Evolutionary conservation across 1,140 invertebrate species (phyloP), one percentile per base, ranked within the genome.

Genomic region (Bombus difficillimus): DNA sequence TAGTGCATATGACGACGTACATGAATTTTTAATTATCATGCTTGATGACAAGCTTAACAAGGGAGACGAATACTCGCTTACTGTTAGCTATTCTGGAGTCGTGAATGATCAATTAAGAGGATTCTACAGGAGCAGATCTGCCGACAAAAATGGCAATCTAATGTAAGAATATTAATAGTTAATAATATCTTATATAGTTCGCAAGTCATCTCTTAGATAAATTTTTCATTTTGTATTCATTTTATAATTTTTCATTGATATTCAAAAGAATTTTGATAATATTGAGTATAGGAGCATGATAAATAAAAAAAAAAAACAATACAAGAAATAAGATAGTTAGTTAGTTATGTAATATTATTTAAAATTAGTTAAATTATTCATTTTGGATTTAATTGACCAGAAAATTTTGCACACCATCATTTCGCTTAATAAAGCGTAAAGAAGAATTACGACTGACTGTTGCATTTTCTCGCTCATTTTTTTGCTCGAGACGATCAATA

Each of bases 41-140:
- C 68, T 88, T 2, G 0, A 5, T 0, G 6, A 62, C 0, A 0
- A 25, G 1, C 57, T 22, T 1, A 18, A 3, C 0, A 3, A 4
- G 5, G 25, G 0, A 18, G 72, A 47, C 0, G 6, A 6, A 10
- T 89, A 90, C 39, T 8, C 1, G 0, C 74, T 93, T 18, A 62
- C 0, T 8, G n/a, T 93, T 13, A 9, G 34, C 2, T 92, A 79
- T 25, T 47, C 0, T 6, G 92, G 87, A 22, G 28, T 1, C 4
- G 71, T 92, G 37, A 87, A 88, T 39, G 64, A 92, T 15, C 3
- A 87, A 2, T 32, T 84, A 18, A 73, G 34, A 73, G 92, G 92
- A 76, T 92, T 91, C 37, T 92, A 92, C 41, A 86, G 73, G 68
- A 90, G 86, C 75, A 89, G 53, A n/a, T 93, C 92, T 57, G 41